Conservation (phyloP, 2,797 vertebrate species). For the Tokudaia tokunoshimensis region DNA sequence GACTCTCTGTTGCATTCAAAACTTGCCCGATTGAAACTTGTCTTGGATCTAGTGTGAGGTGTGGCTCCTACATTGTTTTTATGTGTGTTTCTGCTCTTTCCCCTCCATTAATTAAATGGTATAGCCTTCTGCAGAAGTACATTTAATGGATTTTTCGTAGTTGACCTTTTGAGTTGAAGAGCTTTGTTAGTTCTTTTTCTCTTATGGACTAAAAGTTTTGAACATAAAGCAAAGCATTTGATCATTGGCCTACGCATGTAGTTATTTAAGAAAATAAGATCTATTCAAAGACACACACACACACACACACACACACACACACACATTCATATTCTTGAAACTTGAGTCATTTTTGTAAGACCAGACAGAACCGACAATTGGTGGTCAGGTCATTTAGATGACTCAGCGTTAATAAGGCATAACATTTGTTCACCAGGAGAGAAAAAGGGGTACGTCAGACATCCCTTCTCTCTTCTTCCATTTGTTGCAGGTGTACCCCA, state of each 20-base stretch:
- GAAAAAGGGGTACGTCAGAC: neutral
- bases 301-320: neutral
- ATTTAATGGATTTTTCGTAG: neutral
- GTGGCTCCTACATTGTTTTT: neutral
- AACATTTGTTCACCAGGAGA: neutral
- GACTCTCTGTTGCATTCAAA: neutral
- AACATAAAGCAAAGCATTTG: conserved; percentile 68
- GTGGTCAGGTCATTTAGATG: neutral
- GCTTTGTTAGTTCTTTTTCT: conserved; percentile 54
- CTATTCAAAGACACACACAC: neutral
- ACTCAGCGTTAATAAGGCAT: neutral
- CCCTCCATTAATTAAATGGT: neutral
- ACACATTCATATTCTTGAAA: neutral
- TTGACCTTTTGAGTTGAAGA: conserved; percentile 74
- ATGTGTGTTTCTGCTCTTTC: neutral
- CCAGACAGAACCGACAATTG: neutral
- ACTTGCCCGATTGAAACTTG: neutral
- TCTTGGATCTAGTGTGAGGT: neutral
- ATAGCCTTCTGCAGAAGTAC: neutral
- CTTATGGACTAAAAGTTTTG: conserved; percentile 66
- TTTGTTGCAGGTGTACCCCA: neutral
- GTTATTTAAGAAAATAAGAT: conserved; percentile 11
- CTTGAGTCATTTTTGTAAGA: neutral
- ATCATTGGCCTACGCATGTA: conserved; percentile 36
- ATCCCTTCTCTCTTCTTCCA: neutral